Percentiles rank a stretch among this genome's conserved stretches.
phyloP scores from a whole-genome alignment of 1,140 invertebrate species.

The Caenorhabditis inopinata region DNA sequence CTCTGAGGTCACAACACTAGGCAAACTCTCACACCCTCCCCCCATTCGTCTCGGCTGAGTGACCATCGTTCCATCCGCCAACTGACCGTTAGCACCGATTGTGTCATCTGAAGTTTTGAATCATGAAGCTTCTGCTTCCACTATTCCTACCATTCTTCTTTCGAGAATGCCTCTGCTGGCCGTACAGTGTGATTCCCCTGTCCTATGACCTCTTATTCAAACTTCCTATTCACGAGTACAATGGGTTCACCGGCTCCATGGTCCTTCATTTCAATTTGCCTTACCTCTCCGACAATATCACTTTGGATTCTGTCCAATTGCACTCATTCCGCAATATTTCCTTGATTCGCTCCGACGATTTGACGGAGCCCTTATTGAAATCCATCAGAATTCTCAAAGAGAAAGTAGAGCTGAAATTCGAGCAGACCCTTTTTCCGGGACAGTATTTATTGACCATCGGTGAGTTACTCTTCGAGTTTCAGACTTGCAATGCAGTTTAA shows the following conservation, averaged over 20 bases:
- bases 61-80: neutral
- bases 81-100: too few relatives aligned
- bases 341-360: neutral
- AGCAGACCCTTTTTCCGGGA: neutral
- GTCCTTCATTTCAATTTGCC: conserved; percentile 36
- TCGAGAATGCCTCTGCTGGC: neutral
- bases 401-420: conserved; percentile 13
- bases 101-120: too few relatives aligned
- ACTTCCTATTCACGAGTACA: conserved; percentile 14
- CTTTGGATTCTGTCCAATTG: conserved; percentile 1
- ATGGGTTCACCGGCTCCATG: conserved; percentile 30
- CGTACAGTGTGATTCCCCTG: neutral
- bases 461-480: neutral
- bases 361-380: neutral
- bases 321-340: conserved; percentile 28
- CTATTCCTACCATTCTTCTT: too few relatives aligned
- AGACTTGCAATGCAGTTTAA: too few relatives aligned
- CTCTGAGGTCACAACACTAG: conserved; percentile 31
- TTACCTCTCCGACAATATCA: neutral
- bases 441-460: conserved; percentile 41
- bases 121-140: neutral
- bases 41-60: neutral
- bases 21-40: conserved; percentile 17
- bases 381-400: conserved; percentile 15
- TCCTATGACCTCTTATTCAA: conserved; percentile 37